Conservation (phyloP, 2,888 invertebrate genomes). For the Eristalis intricaria region DNA sequence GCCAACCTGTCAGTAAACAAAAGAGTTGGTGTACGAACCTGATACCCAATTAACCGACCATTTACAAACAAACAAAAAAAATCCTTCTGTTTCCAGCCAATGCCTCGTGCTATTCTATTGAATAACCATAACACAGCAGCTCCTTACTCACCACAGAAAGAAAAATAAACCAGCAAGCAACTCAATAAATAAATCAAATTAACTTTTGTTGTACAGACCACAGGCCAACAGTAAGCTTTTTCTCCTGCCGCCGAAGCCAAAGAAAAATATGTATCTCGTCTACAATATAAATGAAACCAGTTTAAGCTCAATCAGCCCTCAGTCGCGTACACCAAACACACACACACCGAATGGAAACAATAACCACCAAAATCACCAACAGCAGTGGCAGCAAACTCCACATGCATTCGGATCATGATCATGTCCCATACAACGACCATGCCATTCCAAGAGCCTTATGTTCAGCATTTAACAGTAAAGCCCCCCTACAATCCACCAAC, state of each 20-base stretch:
- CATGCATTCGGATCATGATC: constrained; percentile 68
- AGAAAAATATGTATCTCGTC: constrained; percentile 14
- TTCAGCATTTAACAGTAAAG: constrained; percentile 64
- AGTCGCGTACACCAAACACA: constrained; percentile 47
- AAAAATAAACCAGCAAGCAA: neutral
- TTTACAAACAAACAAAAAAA: neutral
- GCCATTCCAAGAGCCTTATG: constrained; percentile 65
- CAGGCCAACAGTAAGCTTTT: constrained; percentile 37
- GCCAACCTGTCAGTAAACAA: constrained; percentile 7
- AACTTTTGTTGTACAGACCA: neutral
- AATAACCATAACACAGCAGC: neutral
- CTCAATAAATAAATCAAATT: neutral
- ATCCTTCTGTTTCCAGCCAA: neutral
- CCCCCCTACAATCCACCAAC: constrained; percentile 27
- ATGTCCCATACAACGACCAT: constrained; percentile 50
- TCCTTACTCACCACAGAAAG: too few species aligned
- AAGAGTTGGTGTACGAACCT: constrained; percentile 46
- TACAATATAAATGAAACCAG: constrained; percentile 55
- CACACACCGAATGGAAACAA: constrained; percentile 12
- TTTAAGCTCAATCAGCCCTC: constrained; percentile 58
- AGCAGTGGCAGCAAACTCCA: constrained; percentile 43
- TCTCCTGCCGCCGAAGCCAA: constrained; percentile 31
- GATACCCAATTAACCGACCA: neutral
- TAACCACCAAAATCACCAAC: constrained; percentile 47
- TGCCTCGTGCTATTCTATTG: neutral